Evolutionary conservation across 2,888 invertebrate genomes (phyloP), one percentile per base, ranked within the genome.

Genomic region (Myopa testacea): DNA sequence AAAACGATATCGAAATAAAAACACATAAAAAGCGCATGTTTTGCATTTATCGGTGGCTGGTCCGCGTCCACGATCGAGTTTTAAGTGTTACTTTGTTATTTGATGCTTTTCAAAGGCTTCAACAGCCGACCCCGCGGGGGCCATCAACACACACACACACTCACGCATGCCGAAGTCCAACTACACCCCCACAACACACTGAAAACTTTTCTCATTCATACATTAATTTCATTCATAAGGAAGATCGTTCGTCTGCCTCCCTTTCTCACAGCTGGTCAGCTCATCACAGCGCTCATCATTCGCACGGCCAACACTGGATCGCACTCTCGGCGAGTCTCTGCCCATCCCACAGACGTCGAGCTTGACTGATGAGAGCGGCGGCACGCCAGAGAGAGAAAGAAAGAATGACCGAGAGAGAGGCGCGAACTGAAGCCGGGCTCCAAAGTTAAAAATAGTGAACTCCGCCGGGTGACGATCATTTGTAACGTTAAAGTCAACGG

Each of bases 381-480:
- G 4, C 19, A 26, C 58, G 6, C 16, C 38, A 16, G 50, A 58
- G 55, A 55, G 58, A 8, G 69, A 8, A 34, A 3, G 45, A 10
- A 45, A 73, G 19, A 45, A 40, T 62, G 62, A 4, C 60, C 34
- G 62, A 52, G 58, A n/a, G 68, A 52, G 19, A 3, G 67, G 58
- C 14, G 65, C 38, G 38, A 69, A 65, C 14, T 34, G 7, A 40
- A n/a, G 68, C 52, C 34, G 8, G 37, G 55, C 55, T 70, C 50
- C 45, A 45, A 72, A 68, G 50, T 77, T 79, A 79, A 83, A 83
- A 83, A 81, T 82, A 82, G 80, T 82, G 78, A 80, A 80, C 82
- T 78, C 80, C 80, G 78, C 74, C 74, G 73, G 77, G 78, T 82
- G 82, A 82, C 82, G 82, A 82, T 85, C 85, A 85, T 84, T 85